Conservation (phyloP, 2,888 invertebrate genomes). For the Phengaris alcon region DNA sequence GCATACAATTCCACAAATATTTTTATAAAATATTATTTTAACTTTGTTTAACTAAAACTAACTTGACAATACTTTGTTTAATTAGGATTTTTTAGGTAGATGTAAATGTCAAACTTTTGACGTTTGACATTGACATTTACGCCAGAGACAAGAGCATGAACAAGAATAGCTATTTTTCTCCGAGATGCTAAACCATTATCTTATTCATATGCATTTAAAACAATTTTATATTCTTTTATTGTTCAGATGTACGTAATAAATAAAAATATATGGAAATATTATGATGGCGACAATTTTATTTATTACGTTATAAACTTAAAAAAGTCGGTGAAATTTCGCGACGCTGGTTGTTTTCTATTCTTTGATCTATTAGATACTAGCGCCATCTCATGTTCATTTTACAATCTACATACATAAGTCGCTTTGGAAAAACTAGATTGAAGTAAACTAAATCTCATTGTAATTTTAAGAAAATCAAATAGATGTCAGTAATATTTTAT, state of each 20-base stretch:
- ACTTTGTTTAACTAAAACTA: neutral
- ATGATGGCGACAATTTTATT: too few species aligned
- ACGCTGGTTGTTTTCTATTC: neutral
- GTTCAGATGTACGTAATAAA: too few species aligned
- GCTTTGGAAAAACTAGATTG: neutral
- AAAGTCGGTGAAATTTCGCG: too few species aligned
- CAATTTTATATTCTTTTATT: neutral
- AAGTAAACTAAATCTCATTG: neutral
- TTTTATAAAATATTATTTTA: neutral
- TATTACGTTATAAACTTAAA: too few species aligned
- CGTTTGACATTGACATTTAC: constrained; percentile 4
- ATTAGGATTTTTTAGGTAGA: too few species aligned
- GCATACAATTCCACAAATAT: neutral
- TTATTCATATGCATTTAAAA: neutral
- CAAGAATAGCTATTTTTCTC: neutral
- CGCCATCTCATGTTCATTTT: constrained; percentile 1
- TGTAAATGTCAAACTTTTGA: neutral
- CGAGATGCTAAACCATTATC: neutral
- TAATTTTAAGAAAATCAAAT: neutral
- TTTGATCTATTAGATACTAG: neutral
- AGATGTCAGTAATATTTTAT: neutral
- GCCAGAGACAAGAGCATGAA: neutral
- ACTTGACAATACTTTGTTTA: neutral
- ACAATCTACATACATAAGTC: constrained; percentile 3
- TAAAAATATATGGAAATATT: too few species aligned